Evolutionary conservation across 2,113 vertebrate genomes (phyloP), one percentile per base, ranked within the genome.

Genomic region (Vulpes ferrilata): DNA sequence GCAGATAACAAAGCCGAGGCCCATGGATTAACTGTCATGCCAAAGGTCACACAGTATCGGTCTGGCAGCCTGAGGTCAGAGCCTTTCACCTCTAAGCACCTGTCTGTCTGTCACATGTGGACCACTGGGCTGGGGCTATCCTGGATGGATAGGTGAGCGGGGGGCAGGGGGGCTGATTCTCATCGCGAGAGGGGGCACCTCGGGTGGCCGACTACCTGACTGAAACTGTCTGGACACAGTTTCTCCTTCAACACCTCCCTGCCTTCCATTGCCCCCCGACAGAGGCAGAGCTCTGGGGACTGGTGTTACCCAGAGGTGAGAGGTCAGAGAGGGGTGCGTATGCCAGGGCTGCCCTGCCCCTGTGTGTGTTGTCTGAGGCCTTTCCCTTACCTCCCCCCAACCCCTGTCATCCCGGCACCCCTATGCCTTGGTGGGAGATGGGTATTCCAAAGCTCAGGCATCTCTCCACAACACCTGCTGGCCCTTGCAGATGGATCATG

Each of bases 121-220:
- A n/a, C 25, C 23, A n/a, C 53, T n/a, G 1, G 9, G 90, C 90
- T 12, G 7, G 67, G 53, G 53, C 85, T 16, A 7, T 35, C 35
- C 69, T 19, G 2, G 5, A 62, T 11, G 57, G 35, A 9, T 8
- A 12, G 23, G 32, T 20, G 32, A 64, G 92, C 30, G 30, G 23
- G 38, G 48, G 6, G 82, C 16, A 23, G 23, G 17, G 48, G 6
- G 23, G 11, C 7, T 1, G 32, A 9, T 3, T 57, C 11, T 43
- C 30, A 11, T 9, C 10, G 0, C 1, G 64, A 30, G 27, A 48
- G 27, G 13, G 35, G 62, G 20, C 38, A 4, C 67, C 22, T 35
- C 3, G 4, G 2, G 60, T 2, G 0, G 43, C 55, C 23, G 7
- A 20, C 16, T 20, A 12, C 2, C 25, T 48, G 51, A 78, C 4